Conservation (phyloP, 2,797 vertebrate species). For the Onychomys leucogaster region DNA sequence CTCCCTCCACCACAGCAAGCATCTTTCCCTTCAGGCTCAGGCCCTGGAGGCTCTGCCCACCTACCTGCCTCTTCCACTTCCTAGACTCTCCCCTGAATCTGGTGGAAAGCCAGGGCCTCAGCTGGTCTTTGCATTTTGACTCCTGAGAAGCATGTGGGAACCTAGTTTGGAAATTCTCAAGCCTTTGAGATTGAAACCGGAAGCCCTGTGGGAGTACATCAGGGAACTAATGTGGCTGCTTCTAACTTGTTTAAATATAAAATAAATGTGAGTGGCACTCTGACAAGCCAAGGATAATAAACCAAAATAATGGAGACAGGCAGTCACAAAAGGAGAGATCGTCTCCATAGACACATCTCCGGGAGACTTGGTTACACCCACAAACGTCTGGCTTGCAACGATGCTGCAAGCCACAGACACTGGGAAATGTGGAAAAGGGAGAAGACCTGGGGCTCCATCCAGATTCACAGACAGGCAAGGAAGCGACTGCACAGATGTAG, state of each 20-base stretch:
- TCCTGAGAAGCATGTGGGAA: not conserved
- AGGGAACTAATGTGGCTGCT: not conserved
- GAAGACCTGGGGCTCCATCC: not conserved
- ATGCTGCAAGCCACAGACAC: not conserved
- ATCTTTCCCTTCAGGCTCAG: not conserved
- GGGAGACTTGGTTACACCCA: not conserved
- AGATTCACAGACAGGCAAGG: not conserved
- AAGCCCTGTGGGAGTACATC: not conserved
- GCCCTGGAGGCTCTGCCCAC: not conserved
- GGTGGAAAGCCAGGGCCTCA: not conserved
- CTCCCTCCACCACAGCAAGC: too few relatives aligned
- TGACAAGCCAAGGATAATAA: not conserved
- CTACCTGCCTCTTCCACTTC: not conserved
- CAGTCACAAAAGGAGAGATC: not conserved
- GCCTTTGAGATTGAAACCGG: not conserved
- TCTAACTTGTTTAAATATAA: not conserved
- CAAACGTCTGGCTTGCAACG: accelerated
- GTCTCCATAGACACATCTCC: not conserved
- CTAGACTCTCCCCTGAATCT: not conserved
- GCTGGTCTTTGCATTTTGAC: not conserved
- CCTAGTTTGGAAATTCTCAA: not conserved
- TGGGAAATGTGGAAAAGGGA: not conserved
- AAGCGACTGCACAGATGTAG: not conserved
- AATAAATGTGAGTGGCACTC: not conserved
- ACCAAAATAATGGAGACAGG: not conserved